These are phyloP conservation scores for Vulpes vulpes DNA, from an alignment of 2,113 vertebrate genomes.

Conservation along the genomic window DNA sequence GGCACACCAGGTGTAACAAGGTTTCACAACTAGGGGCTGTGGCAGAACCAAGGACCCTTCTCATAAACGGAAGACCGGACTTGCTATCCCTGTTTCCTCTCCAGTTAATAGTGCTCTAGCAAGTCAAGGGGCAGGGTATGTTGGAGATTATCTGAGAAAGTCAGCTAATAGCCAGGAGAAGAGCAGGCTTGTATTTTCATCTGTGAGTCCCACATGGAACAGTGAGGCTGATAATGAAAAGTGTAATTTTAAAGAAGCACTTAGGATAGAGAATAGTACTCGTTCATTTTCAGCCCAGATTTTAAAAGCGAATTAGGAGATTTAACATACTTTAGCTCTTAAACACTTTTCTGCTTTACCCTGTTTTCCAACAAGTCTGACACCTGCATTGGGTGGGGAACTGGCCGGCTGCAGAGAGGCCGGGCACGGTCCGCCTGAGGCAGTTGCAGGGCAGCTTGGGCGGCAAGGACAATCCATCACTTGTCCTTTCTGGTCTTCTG, in stretches of 20 bases:
- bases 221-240: not conserved
- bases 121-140: not conserved
- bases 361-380: not conserved
- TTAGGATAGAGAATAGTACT: not conserved
- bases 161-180: not conserved
- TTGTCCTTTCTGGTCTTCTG: conserved; percentile 71
- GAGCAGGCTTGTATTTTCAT: not conserved
- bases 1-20: fast-evolving
- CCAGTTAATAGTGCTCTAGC: conserved; percentile 25
- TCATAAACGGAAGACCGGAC: conserved; percentile 54
- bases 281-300: not conserved
- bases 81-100: conserved; percentile 57
- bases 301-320: conserved; percentile 5
- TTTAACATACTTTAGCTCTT: not conserved
- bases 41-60: conserved; percentile 1
- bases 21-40: not conserved
- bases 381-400: not conserved
- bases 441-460: not conserved
- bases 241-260: not conserved
- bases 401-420: not conserved
- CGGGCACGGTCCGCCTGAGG: not conserved
- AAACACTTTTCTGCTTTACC: not conserved
- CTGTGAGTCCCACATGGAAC: not conserved
- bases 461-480: not conserved
- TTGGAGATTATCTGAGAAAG: not conserved